Evolutionary conservation across 2,797 vertebrate species (phyloP), one percentile per base, ranked within the genome.

Genomic region (Lateolabrax maculatus): DNA sequence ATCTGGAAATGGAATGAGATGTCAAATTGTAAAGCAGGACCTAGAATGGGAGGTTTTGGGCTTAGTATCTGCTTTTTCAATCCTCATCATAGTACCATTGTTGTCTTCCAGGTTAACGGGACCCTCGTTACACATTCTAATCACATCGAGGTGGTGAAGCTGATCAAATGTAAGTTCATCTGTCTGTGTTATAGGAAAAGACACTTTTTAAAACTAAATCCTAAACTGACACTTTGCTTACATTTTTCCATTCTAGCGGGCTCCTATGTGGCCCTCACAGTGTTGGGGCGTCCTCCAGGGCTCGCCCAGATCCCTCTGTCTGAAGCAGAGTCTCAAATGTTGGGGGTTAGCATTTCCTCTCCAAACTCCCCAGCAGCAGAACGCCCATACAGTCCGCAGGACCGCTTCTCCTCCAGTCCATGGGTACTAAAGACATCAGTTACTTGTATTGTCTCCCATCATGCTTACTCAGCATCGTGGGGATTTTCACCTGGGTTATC

Each of bases 211-310:
- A 43, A 57, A 58, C 23, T 36, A 16, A 46, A 23, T 2, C 19
- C 29, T 41, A 6, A 41, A 77, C 23, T 51, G 1, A 65, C 15
- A 7, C 8, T 77, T 44, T 34, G 2, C 37, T 44, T 41, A 72
- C 7, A 12, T 79, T 29, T 68, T 15, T 23, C 9, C 21, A 1
- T 36, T 80, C 4, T 29, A 99, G 98, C 98, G 79, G 97, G 98
- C 84, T 98, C 97, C 89, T 99, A 98, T 96, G 98, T 99, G 95
- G 97, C 98, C 89, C 97, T 98, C 86, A 99, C 98, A 79, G 97
- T 99, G 68, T 95, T 98, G 95, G 97, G 98, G 85, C 96, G 97
- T 71, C 98, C 98, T 31, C 96, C 96, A 1, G 97, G 96, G 87
- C 96, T 96, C 16, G 95, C 98, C 89, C 97, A 99, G 92, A 96